phyloP scores from a whole-genome alignment of 2,113 vertebrate genomes.

The Collichthys lucidus region DNA sequence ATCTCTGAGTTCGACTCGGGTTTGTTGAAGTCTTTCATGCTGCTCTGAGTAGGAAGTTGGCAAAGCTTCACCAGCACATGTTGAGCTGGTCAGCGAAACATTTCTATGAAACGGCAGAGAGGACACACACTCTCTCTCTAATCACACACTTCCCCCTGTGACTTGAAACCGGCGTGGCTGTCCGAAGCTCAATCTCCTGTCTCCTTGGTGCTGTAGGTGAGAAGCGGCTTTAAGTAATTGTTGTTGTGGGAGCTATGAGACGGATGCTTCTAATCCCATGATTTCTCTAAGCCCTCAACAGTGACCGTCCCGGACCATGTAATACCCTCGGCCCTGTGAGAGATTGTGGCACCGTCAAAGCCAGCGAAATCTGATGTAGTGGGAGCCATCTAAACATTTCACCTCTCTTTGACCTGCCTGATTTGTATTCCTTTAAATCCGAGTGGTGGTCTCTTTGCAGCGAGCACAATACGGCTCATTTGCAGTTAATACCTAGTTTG shows the following conservation, averaged over 20 bases:
- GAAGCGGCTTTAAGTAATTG: constrained; percentile 65
- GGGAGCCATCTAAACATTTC: constrained; percentile 41
- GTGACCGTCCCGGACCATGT: constrained; percentile 56
- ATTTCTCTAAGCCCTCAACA: constrained; percentile 63
- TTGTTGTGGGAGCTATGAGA: constrained; percentile 62
- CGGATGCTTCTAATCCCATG: constrained; percentile 64
- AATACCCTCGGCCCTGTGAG: constrained; percentile 46
- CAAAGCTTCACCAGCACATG: constrained; percentile 10
- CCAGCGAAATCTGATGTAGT: constrained; percentile 35
- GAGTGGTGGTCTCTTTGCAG: constrained; percentile 24
- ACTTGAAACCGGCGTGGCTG: constrained; percentile 18
- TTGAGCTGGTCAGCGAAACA: constrained; percentile 27
- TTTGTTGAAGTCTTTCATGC: constrained; percentile 25
- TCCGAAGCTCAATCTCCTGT: constrained; percentile 33
- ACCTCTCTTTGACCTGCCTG: constrained; percentile 24
- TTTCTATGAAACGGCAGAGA: constrained; percentile 50
- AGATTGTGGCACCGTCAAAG: constrained; percentile 33
- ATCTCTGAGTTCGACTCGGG: neutral
- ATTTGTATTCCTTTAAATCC: constrained; percentile 3
- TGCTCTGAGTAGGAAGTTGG: neutral
- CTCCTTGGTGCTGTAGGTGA: constrained; percentile 45
- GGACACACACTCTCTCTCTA: constrained; percentile 20
- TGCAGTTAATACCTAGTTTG: constrained; percentile 62
- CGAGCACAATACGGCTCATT: constrained; percentile 42
- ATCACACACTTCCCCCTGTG: constrained; percentile 27